Percentiles rank a stretch among this genome's conserved stretches.
Evolutionary conservation across 2,113 vertebrate genomes (phyloP).

Genomic region (Circaetus gallicus): DNA sequence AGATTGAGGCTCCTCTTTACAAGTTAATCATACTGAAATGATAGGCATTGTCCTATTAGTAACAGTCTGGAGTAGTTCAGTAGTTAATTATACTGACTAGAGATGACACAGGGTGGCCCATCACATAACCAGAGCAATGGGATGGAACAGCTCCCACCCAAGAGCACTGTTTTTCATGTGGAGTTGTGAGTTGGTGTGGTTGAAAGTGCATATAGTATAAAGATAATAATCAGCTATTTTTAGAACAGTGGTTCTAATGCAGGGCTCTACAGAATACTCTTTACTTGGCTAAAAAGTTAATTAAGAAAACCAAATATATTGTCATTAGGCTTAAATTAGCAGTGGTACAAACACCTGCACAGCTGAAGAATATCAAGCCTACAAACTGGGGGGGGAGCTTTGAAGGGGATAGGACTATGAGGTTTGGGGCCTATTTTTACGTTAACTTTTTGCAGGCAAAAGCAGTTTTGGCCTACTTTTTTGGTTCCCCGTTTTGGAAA

Average conservation of each 20-base stretch:
- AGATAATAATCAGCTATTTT: not conserved
- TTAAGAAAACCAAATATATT: not conserved
- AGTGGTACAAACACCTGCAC: too few relatives aligned
- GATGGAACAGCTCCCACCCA: not conserved
- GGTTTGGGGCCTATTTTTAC: not conserved
- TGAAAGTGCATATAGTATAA: not conserved
- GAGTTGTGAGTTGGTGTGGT: too few relatives aligned
- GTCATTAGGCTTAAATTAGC: not conserved
- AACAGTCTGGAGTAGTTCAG: not conserved
- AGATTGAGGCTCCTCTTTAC: not conserved
- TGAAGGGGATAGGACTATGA: not conserved
- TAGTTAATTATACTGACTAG: not conserved
- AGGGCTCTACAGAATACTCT: not conserved
- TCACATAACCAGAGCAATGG: not conserved
- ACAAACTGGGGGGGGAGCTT: not conserved
- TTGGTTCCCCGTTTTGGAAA: not conserved
- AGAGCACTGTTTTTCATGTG: not conserved
- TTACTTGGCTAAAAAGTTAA: not conserved
- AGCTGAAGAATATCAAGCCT: not conserved
- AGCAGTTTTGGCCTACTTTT: not conserved
- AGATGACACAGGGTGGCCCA: not conserved
- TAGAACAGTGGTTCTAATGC: not conserved
- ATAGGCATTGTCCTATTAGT: not conserved
- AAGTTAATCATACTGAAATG: not conserved
- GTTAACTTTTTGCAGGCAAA: not conserved